These are phyloP conservation scores for Bagarius yarrelli DNA, from an alignment of 2,113 vertebrate species.

Conservation along the genomic window DNA sequence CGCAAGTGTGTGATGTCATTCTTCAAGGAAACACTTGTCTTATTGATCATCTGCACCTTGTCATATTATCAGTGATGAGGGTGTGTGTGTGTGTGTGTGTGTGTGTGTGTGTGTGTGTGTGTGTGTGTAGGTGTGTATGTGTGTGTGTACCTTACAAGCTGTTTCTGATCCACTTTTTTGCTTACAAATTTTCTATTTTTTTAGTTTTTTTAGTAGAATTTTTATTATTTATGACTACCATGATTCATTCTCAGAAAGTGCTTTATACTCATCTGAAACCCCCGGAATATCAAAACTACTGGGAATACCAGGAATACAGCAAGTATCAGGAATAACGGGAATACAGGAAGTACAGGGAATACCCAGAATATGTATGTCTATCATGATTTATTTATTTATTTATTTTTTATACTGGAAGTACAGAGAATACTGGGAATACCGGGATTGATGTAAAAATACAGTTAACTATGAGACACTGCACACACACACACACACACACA, in stretches of 20 bases:
- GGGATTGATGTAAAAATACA: not conserved
- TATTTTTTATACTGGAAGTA: too few species aligned
- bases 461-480: not conserved
- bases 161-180: not conserved
- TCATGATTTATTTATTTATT: too few species aligned
- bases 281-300: too few species aligned
- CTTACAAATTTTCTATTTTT: not conserved
- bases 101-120: constrained; percentile 14
- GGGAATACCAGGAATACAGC: not conserved
- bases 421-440: too few species aligned
- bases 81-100: not conserved
- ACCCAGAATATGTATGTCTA: too few species aligned
- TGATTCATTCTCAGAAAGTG: not conserved
- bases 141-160: not conserved
- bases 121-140: not conserved
- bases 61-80: not conserved
- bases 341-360: too few species aligned
- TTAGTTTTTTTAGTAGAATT: not conserved
- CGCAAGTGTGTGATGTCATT: constrained; percentile 15
- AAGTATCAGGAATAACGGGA: not conserved
- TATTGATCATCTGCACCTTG: constrained; percentile 37
- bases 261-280: not conserved
- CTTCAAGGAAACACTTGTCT: constrained; percentile 29
- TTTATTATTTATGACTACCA: not conserved
- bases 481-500: not conserved